Base-by-base conservation (phyloP, 2,797 vertebrate species). In the Siniperca undulata region DNA sequence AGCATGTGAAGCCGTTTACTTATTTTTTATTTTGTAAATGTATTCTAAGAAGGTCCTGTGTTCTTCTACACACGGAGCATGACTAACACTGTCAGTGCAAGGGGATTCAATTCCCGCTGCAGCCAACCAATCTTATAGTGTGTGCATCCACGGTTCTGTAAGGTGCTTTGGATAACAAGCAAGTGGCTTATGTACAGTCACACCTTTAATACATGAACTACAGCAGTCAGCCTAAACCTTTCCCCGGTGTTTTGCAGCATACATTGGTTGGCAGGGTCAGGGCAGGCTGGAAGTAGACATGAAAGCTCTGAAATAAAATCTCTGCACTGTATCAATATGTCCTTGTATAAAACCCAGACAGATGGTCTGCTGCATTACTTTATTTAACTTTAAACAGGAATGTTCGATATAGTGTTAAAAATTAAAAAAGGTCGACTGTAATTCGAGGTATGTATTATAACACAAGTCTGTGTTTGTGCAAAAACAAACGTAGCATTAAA, bases 151-250 rank as follows among this genome's bases (percentile, higher is more conserved):
- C 4, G 4, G 6, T 30, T 24, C 75, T 40, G 59, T 66, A 34
- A 66, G 80, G 56, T 69, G 64, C 74, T 82, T 69, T 77, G 60
- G 82, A 83, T 82, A 85, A 85, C 73, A 70, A 81, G 60, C 53
- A 8, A 56, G 65, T 58, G 64, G 67, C 64, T 85, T 78, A 73
- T 76, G 77, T 56, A 76, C 72, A 87, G 67, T 78, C 70, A 68
- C 58, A 80, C 55, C 70, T 82, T 78, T 79, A 82, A 73, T 68
- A 76, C 40, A 20, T 2, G 44, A 64, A 84, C 52, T n/a, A 10
- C 78, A 71, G 70, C 27, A 73, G 34, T 44, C 44, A 74, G 78
- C 42, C 44, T n/a, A 22, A 72, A 48, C 60, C 40, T 8, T 55
- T 48, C 20, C 22, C 2, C 9, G 27, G 46, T 42, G 42, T 38